Percentiles rank a stretch among this genome's conserved stretches.
Evolutionary conservation across 2,797 vertebrate genomes (phyloP).

Genomic region (Chiroxiphia lanceolata): DNA sequence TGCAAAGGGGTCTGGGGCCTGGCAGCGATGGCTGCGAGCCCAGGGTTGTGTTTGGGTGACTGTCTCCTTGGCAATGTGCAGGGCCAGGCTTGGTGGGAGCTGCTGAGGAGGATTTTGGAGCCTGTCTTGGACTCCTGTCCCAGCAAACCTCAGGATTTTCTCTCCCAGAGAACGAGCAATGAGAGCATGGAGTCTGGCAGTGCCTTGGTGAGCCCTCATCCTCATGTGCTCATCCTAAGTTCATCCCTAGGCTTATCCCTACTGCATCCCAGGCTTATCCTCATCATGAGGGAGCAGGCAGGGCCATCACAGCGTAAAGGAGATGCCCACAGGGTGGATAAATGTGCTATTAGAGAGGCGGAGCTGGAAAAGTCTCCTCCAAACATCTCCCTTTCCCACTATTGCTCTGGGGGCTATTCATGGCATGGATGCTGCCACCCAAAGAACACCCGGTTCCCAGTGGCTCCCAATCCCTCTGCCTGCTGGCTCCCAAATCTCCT

Average conservation of each 20-base stretch:
- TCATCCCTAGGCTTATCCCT: background rate
- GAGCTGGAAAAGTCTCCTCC: background rate
- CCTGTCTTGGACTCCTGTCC: background rate
- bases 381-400: background rate
- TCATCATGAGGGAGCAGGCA: background rate
- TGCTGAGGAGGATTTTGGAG: background rate
- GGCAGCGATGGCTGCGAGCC: background rate
- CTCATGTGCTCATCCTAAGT: background rate
- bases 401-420: fast-evolving
- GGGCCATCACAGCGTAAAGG: background rate
- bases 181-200: background rate
- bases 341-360: background rate
- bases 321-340: background rate
- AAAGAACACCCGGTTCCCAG: fast-evolving
- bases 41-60: background rate
- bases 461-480: background rate
- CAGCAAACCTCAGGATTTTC: background rate
- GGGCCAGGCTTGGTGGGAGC: background rate
- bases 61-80: background rate
- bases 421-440: fast-evolving
- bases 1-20: background rate
- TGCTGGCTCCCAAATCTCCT: background rate
- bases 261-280: background rate
- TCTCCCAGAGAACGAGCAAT: background rate
- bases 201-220: background rate